Evolutionary conservation across 2,113 vertebrate genomes (phyloP).

Genomic region (Muntiacus muntjak): DNA sequence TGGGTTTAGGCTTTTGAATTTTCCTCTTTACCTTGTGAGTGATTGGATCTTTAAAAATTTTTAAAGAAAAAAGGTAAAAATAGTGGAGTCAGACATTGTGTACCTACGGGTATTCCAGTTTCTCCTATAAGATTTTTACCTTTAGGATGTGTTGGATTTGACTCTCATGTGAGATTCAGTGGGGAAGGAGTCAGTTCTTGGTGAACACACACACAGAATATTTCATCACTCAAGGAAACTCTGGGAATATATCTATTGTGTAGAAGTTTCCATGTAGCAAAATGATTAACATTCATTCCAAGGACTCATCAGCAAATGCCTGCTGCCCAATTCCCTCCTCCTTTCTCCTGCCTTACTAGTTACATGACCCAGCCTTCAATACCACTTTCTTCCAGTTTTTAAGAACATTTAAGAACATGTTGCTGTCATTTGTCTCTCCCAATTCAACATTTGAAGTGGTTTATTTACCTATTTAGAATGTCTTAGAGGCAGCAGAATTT

Average conservation of each 20-base stretch:
- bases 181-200: neutral
- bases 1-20: neutral
- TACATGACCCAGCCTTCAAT: neutral
- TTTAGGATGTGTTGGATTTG: neutral
- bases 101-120: neutral
- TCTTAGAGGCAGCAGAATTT: neutral
- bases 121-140: neutral
- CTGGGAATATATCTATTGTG: neutral
- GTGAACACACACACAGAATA: neutral
- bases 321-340: neutral
- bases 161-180: neutral
- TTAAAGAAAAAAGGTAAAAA: neutral
- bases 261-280: neutral
- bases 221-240: neutral
- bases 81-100: neutral
- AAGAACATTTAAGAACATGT: neutral
- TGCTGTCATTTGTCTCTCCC: neutral
- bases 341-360: neutral
- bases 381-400: neutral
- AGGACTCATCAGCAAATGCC: neutral
- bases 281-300: neutral
- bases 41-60: neutral
- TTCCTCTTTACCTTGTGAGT: neutral
- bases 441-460: neutral
- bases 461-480: slow-evolving; percentile 31